Conservation (phyloP, 2,888 invertebrate genomes). For the Drosophila peninsularis region DNA sequence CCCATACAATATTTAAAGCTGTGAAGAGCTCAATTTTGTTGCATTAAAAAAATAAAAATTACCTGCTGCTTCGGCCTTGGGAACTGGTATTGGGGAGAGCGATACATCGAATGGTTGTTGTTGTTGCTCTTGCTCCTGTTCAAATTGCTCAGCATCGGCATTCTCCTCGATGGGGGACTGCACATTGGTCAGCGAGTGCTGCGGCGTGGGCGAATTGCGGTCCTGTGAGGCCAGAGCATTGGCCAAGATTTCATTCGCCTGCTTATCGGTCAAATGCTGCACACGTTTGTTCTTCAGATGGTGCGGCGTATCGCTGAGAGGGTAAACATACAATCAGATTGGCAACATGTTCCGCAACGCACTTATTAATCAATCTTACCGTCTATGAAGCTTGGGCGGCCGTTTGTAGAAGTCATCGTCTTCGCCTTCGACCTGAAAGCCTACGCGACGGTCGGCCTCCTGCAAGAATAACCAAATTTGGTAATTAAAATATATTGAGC, state of each 20-base stretch:
- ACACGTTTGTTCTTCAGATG: slow-evolving; percentile 99
- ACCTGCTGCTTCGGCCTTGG: slow-evolving; percentile 57
- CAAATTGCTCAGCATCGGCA: slow-evolving; percentile 71
- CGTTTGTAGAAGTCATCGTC: slow-evolving; percentile 84
- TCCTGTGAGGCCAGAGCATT: slow-evolving; percentile 83
- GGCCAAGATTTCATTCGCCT: slow-evolving; percentile 88
- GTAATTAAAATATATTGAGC: neutral
- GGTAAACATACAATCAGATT: neutral
- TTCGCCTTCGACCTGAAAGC: slow-evolving; percentile 86
- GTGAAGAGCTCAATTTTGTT: slow-evolving; percentile 15
- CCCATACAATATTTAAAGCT: slow-evolving; percentile 29
- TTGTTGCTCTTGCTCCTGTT: slow-evolving; percentile 61
- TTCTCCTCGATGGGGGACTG: slow-evolving; percentile 83
- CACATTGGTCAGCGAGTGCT: slow-evolving; percentile 71
- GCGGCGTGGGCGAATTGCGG: slow-evolving; percentile 67
- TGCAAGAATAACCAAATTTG: slow-evolving; percentile 50
- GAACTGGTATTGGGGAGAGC: slow-evolving; percentile 78
- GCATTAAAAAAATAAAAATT: slow-evolving; percentile 35
- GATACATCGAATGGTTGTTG: slow-evolving; percentile 78
- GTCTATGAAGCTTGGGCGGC: slow-evolving; percentile 84
- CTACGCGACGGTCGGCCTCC: slow-evolving; percentile 87
- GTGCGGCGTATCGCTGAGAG: slow-evolving; percentile 96
- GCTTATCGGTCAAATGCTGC: slow-evolving; percentile 88
- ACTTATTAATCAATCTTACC: slow-evolving; percentile 68
- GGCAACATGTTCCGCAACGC: neutral